Evolutionary conservation across 2,113 vertebrate genomes (phyloP), one percentile per base, ranked within the genome.

Genomic region (Fulica atra): DNA sequence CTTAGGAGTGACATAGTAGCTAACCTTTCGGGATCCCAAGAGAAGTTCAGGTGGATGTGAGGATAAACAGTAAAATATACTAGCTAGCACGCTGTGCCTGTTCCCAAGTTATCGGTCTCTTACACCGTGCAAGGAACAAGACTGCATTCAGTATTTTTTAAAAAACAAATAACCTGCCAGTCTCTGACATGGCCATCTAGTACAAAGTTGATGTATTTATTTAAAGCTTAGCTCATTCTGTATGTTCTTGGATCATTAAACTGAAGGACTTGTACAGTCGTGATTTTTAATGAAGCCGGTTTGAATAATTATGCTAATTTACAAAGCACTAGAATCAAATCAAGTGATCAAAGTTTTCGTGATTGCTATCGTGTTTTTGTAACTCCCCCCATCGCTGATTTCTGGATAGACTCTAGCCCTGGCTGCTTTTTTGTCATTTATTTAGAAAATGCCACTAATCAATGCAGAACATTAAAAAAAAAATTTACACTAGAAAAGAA

Each of bases 221-320:
- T 97, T 98, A 97, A 98, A 92, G 89, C 94, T 96, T 96, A 96
- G 79, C 81, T 98, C 92, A 96, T 77, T 65, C 95, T 97, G 73
- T 95, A 68, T 93, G 53, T 95, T 97, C 95, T 97, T 97, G 97
- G 96, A 97, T 98, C 97, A 98, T 98, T 98, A 98, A 98, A 97
- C 95, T 96, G 84, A 97, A 98, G 93, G 97, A 97, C 97, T 98
- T 42, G 65, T 96, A 92, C 76, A 95, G 94, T 97, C 7, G 53
- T 97, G 96, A 97, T 98, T 98, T 98, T 98, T 98, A 98, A 98
- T 98, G 97, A 98, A 97, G 96, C 95, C 92, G 96, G 95, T 97
- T 98, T 98, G 97, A 98, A 97, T 98, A 97, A 98, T 98, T 98
- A 98, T 98, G 97, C 84, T 98, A 98, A 98, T 98, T 97, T 96